Evolutionary conservation across 1,140 invertebrate genomes (phyloP), one percentile per base, ranked within the genome.

Genomic region (Tetragonula clypearis): DNA sequence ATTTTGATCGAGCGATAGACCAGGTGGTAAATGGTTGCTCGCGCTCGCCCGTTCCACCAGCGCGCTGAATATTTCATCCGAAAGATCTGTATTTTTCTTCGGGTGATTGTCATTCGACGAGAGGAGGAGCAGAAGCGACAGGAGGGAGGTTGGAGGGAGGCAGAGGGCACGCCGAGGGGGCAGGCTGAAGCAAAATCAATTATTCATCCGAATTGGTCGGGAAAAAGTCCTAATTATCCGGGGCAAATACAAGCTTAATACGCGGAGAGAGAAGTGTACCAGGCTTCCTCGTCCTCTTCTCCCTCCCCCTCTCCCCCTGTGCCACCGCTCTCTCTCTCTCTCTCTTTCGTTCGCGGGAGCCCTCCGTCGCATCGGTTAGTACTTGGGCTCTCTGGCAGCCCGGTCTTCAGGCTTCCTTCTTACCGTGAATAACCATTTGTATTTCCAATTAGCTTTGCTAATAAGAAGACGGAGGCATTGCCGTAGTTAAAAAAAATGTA

Each of bases 401-500:
- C 86, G 81, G 79, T 89, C 84, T 89, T 89, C 90, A 78, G 53
- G 86, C 89, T 90, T 91, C 90, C 91, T 88, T 93, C 92, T 90
- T 92, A 93, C 93, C 92, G 90, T 94, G 94, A 95, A 95, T 95
- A 95, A 95, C 94, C 94, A 95, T 95, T 95, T 94, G 93, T 95
- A 94, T 95, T 95, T 95, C 93, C 94, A 95, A 95, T 95, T 95
- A 95, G 93, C 94, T 94, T 95, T 94, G 94, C 94, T 94, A 95
- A 95, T 95, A 95, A 95, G 94, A 94, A 94, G 94, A 93, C 93
- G 93, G 92, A 93, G 92, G 92, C 91, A 94, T 94, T 92, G 92
- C 93, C 91, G 91, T 92, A 92, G 92, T 92, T 92, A 93, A 93
- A 91, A 72, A 88, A 94, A 95, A 94, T 94, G 93, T 94, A 94